Evolutionary conservation across 2,797 vertebrate species (phyloP).

Genomic region (Carcharodon carcharias): DNA sequence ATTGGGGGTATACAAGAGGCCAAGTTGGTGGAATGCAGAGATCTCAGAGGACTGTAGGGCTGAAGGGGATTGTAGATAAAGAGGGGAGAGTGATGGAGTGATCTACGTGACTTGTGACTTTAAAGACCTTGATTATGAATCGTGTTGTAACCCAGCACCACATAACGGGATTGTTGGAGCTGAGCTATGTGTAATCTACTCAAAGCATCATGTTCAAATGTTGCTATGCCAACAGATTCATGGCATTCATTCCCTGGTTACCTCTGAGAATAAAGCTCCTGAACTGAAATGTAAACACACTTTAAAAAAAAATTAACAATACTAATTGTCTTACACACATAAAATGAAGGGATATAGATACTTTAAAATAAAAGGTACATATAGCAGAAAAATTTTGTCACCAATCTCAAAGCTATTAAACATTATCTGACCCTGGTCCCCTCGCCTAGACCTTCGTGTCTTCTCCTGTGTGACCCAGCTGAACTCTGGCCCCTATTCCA

Average conservation of each 20-base stretch:
- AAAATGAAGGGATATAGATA: not conserved
- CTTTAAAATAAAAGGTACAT: not conserved
- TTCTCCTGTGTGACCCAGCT: not conserved
- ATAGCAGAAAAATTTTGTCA: not conserved
- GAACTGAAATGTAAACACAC: not conserved
- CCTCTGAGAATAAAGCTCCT: not conserved
- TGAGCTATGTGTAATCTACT: not conserved
- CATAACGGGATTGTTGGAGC: not conserved
- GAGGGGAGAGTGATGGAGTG: not conserved
- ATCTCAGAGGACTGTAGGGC: not conserved
- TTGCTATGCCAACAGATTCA: conserved; percentile 4
- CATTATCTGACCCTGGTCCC: no score
- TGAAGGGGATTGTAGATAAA: not conserved
- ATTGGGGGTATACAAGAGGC: not conserved
- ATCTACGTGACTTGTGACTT: not conserved
- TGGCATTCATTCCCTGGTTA: not conserved
- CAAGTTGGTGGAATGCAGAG: not conserved
- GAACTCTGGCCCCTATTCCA: not conserved
- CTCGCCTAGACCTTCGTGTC: not conserved
- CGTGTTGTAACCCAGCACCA: not conserved
- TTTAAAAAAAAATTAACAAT: not conserved
- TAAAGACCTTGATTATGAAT: not conserved
- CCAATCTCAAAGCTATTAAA: not conserved
- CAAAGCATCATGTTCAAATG: not conserved
- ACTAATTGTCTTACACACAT: not conserved